Percentiles rank a stretch among this genome's conserved stretches.
These are phyloP conservation scores for Chlorocebus sabaeus DNA, from an alignment of 2,113 vertebrate genomes.

Conservation along the genomic window DNA sequence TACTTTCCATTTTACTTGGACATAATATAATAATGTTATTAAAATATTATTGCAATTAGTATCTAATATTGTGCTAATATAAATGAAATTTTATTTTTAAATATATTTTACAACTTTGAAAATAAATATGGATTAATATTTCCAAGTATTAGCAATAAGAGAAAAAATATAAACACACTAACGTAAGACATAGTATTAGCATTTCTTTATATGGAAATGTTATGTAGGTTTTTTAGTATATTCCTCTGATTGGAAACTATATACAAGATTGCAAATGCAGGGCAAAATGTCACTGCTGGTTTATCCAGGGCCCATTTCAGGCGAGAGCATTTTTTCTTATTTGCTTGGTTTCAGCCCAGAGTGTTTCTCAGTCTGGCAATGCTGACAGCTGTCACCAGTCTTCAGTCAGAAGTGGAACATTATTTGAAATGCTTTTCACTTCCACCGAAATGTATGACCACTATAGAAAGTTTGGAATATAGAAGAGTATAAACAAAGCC, in stretches of 20 bases:
- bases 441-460: not conserved
- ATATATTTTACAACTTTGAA: too few species aligned
- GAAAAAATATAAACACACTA: not conserved
- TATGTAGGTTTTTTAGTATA: not conserved
- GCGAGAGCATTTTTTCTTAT: not conserved
- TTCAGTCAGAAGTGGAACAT: conserved; percentile 30
- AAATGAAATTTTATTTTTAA: not conserved
- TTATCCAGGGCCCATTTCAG: not conserved
- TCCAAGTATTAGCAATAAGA: not conserved
- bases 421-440: conserved; percentile 25
- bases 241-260: not conserved
- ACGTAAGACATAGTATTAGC: not conserved
- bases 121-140: not conserved
- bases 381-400: conserved; percentile 44
- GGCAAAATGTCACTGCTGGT: not conserved
- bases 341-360: not conserved
- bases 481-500: not conserved
- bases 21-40: not conserved
- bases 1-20: not conserved
- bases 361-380: not conserved
- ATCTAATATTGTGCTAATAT: not conserved
- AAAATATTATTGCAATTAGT: not conserved
- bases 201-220: not conserved
- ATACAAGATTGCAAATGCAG: not conserved
- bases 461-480: not conserved